Percentiles rank a stretch among this genome's conserved stretches.
phyloP scores from a whole-genome alignment of 2,888 invertebrate species.

The Drosophila neoperkinsi region DNA sequence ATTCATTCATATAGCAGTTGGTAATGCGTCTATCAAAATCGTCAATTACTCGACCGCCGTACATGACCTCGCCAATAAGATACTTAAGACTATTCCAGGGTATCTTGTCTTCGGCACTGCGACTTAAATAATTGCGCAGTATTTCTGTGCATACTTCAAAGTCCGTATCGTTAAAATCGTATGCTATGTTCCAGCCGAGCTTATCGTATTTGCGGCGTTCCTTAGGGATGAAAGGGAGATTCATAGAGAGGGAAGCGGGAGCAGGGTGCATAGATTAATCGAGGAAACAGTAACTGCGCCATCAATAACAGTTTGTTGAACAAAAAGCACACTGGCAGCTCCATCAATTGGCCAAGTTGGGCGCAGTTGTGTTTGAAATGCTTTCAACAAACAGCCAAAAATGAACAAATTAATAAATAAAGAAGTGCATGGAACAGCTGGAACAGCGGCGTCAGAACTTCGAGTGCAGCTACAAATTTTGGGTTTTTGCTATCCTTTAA shows the following conservation, averaged over 20 bases:
- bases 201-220: constrained; percentile 97
- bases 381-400: constrained; percentile 64
- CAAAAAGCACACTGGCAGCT: constrained; percentile 39
- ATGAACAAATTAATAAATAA: constrained; percentile 77
- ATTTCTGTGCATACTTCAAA: constrained; percentile 95
- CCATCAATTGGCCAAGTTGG: constrained; percentile 57
- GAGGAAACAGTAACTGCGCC: constrained; percentile 33
- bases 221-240: constrained; percentile 82
- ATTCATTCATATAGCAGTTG: constrained; percentile 96
- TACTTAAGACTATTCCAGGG: constrained; percentile 97
- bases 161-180: constrained; percentile 97
- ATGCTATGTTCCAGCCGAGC: constrained; percentile 97
- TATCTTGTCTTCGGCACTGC: constrained; percentile 88
- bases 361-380: constrained; percentile 58
- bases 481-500: constrained; percentile 9
- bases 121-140: constrained; percentile 92
- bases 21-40: constrained; percentile 95
- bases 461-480: constrained; percentile 42
- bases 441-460: constrained; percentile 31
- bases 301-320: constrained; percentile 72
- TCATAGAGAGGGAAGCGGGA: constrained; percentile 2
- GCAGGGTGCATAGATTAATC: constrained; percentile 38
- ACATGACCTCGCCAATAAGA: constrained; percentile 97
- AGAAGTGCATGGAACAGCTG: constrained; percentile 46
- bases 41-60: constrained; percentile 97